Evolutionary conservation across 2,797 vertebrate genomes (phyloP), one percentile per base, ranked within the genome.

Genomic region (Rhinophrynus dorsalis): DNA sequence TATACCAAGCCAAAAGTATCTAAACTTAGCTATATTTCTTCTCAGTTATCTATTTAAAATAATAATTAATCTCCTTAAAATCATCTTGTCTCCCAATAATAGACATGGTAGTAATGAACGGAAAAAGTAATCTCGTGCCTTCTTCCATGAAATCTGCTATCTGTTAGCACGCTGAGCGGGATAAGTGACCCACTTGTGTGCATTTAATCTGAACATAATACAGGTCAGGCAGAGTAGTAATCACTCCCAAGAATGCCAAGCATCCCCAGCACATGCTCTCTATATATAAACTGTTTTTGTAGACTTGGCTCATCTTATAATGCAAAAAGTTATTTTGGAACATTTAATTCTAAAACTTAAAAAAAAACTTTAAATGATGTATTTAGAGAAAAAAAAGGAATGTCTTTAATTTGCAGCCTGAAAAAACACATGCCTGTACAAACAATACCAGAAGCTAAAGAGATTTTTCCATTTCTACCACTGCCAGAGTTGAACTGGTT

Each of bases 221-320:
- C 78, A 79, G 80, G 62, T 81, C 84, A 82, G 77, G 83, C 79
- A 78, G 82, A 85, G 79, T 63, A 30, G 52, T 77, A 80, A 81
- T 77, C 64, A 74, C 72, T 71, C 75, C 69, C 44, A 86, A 76
- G 81, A 83, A 88, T 85, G 78, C 75, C 77, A 82, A 81, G 80
- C 75, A 80, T 1, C 10, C 77, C 74, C 71, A 69, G 82, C 79
- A 69, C 52, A 54, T 62, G 56, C 75, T 77, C 75, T 77, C 84
- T 85, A 79, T 83, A 82, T 80, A 84, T 81, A 83, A 71, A 75
- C 76, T 62, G 55, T 71, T 83, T 81, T 76, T 82, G 82, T 81
- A 82, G 82, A 79, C 77, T 85, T 77, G 75, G 79, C 81, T 75
- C 47, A 62, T 75, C 78, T 68, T 10, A 24, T 74, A 76, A 82